phyloP scores from a whole-genome alignment of 2,113 vertebrate species.

The Octodon degus region DNA sequence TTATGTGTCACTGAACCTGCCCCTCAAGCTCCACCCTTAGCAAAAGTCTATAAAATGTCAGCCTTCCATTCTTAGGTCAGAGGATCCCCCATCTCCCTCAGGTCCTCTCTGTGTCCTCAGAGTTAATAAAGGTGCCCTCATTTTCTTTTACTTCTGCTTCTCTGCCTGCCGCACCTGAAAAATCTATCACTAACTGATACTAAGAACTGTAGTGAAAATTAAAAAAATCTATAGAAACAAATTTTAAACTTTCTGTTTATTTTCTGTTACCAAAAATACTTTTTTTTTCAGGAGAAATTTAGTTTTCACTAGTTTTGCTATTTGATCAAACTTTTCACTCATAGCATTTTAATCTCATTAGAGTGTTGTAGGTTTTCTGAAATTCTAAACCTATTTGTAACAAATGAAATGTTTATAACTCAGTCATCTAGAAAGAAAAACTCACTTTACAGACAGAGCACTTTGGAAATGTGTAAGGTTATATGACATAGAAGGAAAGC shows the following conservation, averaged over 20 bases:
- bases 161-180: no score
- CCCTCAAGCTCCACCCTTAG: no score
- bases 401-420: background rate
- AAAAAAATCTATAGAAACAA: background rate
- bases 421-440: background rate
- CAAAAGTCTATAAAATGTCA: no score
- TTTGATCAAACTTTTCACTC: background rate
- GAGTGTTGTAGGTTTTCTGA: background rate
- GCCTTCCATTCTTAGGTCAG: no score
- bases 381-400: background rate
- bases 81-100: no score
- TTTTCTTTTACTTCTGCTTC: no score
- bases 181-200: background rate
- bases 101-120: no score
- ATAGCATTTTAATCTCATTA: background rate
- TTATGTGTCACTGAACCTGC: no score
- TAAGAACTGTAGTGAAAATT: background rate
- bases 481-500: background rate
- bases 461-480: background rate
- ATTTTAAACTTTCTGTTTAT: background rate
- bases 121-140: no score
- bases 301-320: background rate
- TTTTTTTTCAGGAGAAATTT: conserved; percentile 33
- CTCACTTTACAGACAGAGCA: background rate
- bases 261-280: background rate